Base-by-base conservation (phyloP, 2,113 vertebrate genomes). In the Bufo gargarizans region DNA sequence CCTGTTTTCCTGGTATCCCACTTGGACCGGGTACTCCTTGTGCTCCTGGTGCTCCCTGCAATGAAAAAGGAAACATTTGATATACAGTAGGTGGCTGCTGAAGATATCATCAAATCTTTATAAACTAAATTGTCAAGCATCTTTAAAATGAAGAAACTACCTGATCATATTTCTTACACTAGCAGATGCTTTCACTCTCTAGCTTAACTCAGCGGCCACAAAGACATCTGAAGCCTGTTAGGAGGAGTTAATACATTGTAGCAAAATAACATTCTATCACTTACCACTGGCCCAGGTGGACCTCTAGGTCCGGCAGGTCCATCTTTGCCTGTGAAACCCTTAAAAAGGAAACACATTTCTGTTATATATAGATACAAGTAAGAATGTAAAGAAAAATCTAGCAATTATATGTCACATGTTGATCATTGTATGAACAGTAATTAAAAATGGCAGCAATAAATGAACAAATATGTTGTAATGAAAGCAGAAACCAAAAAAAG, bases 301-400 rank as follows among this genome's bases (percentile, higher is more conserved):
- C 98, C 98, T 94, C 97, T 94, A 84, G 97, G 97, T 92, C 98
- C 98, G 49, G 94, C 90, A 2, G 95, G 86, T 88, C 98, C 98
- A 72, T 99, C 97, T 92, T 99, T 99, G 90, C 98, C 98, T 90
- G 92, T 95, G 89, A 98, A 99, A 65, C 98, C 98, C 98, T 99
- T 77, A 92, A 72, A 0, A 69, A 78, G 0, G 43, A 72, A 89
- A 93, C 93, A 88, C 91, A 65, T 63, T 58, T 69, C 80, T 77
- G 88, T 12, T 55, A 76, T 6, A 20, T 76, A 76, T 76, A 76
- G 8, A 49, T 76, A 76, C 50, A 76, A 76, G 33, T 1, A 33
- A 47, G 4, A 16, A 76, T 17, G 33, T 45, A 72, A 33, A 33
- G n/a, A 11, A 33, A 69, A 69, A 22, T 33, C 67, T 69, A 33